Conservation (phyloP, 92 coral and sea anemone species). For the Actinostola sp. region DNA sequence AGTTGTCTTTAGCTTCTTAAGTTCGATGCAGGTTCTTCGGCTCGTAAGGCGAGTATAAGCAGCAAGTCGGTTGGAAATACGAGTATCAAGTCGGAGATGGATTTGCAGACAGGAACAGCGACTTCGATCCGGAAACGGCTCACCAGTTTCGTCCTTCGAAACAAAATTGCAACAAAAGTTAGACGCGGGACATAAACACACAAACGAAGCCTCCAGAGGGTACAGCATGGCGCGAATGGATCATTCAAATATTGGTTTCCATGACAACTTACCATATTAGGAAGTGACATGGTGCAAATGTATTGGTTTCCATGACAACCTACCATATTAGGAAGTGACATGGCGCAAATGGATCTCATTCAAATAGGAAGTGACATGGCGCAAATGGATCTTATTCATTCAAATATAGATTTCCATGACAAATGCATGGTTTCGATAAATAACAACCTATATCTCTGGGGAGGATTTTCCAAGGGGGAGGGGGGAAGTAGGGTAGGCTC, state of each 20-base stretch:
- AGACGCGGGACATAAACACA: conserved; percentile 17
- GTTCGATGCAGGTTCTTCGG: neutral
- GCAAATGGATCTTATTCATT: too few relatives aligned
- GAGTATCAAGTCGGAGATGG: conserved; percentile 20
- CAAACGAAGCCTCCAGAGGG: neutral
- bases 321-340: too few relatives aligned
- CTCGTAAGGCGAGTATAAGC: neutral
- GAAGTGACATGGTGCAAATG: neutral
- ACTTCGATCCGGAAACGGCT: conserved; percentile 51
- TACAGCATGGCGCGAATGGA: neutral
- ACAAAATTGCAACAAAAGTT: conserved; percentile 69
- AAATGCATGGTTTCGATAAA: neutral
- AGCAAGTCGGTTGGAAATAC: neutral
- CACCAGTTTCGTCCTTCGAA: conserved; percentile 93
- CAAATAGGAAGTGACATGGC: neutral
- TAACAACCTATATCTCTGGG: neutral
- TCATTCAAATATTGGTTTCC: conserved; percentile 1
- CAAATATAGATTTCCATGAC: neutral
- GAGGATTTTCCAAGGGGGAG: too few relatives aligned
- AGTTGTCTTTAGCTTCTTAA: neutral
- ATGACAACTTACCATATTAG: neutral
- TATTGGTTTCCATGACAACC: neutral
- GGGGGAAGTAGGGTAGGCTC: too few relatives aligned
- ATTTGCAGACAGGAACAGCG: conserved; percentile 28
- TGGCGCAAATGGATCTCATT: neutral